A percentile compares a stretch with the other conserved stretches of the same genome.
Evolutionary conservation across 2,797 vertebrate genomes (phyloP).

Genomic region (Chlorospingus semifuscus): DNA sequence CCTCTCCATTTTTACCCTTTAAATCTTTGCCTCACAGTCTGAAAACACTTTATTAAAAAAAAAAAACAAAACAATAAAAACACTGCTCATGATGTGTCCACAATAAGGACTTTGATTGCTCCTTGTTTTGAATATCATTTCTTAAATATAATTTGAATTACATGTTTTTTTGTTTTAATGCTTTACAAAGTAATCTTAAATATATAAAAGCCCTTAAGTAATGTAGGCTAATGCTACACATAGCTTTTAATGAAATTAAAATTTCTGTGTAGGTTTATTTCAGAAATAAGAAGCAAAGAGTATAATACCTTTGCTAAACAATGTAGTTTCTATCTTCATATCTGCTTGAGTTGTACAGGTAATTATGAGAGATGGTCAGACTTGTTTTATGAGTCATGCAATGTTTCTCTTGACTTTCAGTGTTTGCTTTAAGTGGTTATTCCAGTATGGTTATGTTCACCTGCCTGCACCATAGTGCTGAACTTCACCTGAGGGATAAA

Average conservation of each 20-base stretch:
- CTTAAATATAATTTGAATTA: background rate
- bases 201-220: background rate
- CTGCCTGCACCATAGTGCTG: background rate
- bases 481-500: background rate
- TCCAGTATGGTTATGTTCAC: background rate
- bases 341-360: background rate
- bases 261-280: background rate
- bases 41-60: background rate
- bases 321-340: background rate
- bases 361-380: background rate
- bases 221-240: background rate
- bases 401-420: background rate
- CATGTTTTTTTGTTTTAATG: background rate
- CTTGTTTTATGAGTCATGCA: background rate
- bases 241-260: background rate
- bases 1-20: background rate
- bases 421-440: background rate
- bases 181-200: background rate
- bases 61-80: fast-evolving
- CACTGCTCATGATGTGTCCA: background rate
- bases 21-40: background rate
- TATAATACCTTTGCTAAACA: background rate
- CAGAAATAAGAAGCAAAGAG: background rate
- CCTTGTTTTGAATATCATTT: background rate
- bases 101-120: background rate